Evolutionary conservation across 2,888 invertebrate genomes (phyloP), one percentile per base, ranked within the genome.

Genomic region (Sinotaia quadrata): DNA sequence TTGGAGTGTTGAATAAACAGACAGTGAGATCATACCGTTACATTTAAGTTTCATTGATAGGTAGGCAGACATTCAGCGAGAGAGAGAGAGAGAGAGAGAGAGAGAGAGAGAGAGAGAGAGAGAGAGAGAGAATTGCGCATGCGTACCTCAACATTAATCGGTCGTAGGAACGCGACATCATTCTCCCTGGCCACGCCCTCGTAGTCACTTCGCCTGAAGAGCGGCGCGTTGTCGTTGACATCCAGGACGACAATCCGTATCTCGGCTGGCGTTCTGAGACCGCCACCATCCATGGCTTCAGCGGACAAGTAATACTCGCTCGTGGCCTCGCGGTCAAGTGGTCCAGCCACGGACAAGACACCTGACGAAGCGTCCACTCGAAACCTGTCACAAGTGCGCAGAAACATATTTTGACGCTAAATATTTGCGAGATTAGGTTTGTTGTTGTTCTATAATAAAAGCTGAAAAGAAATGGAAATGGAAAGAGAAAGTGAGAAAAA

Each of bases 221-320:
- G 69, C 12, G 87, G 87, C 2, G 77, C 61, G 34, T 84, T 82
- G 73, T 87, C 87, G 66, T 87, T 87, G 15, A 77, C 77, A 68
- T 87, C 87, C 4, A 70, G 68, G 5, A 87, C 76, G n/a, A 65
- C 76, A n/a, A 87, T 72, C 29, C 75, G 74, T 15, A 87, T 74
- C 60, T 84, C 84, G 8, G 78, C 78, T 2, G 83, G 81, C 8
- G 83, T 78, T 15, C 83, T 72, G 21, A 82, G 76, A 0, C 93
- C 94, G 0, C 95, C 95, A 0, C 94, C 94, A 84, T 96, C 95
- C 73, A 91, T 91, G 0, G 95, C 95, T 73, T 94, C 93, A 63
- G 94, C 90, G 0, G 93, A 94, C 68, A 95, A 87, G 69, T 94
- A 94, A 76, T 93, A 95, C 69, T 93, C 93, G 78, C 93, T 93